Base-by-base conservation (phyloP, 1,140 invertebrate genomes). In the Triops cancriformis region DNA sequence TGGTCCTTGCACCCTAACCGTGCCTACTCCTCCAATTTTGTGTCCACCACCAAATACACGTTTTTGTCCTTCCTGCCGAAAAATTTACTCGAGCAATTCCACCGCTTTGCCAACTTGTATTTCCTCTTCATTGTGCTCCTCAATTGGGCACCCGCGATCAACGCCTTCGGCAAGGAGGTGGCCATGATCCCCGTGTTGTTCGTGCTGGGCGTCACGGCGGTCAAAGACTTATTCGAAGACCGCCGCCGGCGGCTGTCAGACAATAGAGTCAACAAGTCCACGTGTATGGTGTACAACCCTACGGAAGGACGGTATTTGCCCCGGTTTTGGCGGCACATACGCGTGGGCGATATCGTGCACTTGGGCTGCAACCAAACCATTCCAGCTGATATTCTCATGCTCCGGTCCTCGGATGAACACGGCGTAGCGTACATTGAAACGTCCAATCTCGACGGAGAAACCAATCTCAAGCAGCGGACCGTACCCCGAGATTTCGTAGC, bases 191-290 rank as follows among this genome's bases (percentile, higher is more conserved):
- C 95, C 1, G 94, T 97, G 75, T 85, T 95, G 81, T 96, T 98
- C 88, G 96, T 99, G 80, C 88, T 99, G 6, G 91, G 92, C 78
- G 94, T 98, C n/a, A 98, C 97, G 0, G 96, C 95, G 1, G 88
- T 98, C 43, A 99, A 99, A 86, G 97, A 99, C 87, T 89, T 95
- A 75, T 98, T 96, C 85, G 97, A 99, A 86, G 97, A 99, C 86
- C 90, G 94, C 72, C 87, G 96, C 75, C 87, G 97, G 82, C 90
- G 94, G 80, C 89, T 89, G 9, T 96, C 94, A 73, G 97, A 99
- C 85, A 93, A 93, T 81, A 89, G 95, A 80, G 94, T 99, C 79
- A 99, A 99, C 84, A 94, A 96, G 84, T 93, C 91, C 11, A 94
- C 92, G 12, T 97, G 95, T 84, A 87, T 95, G 82, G 92, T 97